Percentiles rank a stretch among this genome's conserved stretches.
These are phyloP conservation scores for Pitta sordida DNA, from an alignment of 2,113 vertebrate genomes.

Conservation along the genomic window DNA sequence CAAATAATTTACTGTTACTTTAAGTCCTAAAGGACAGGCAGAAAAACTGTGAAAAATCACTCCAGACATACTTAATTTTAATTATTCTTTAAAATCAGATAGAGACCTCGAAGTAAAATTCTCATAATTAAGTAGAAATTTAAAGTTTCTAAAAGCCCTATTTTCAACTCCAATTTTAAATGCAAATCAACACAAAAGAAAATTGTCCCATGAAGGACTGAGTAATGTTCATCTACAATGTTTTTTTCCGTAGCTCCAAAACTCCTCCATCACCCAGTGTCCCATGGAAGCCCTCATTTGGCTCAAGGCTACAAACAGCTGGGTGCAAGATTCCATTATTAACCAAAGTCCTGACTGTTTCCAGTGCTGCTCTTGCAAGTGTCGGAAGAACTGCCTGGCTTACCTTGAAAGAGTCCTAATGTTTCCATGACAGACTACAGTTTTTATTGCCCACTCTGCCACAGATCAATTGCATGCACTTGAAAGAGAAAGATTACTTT, in stretches of 20 bases:
- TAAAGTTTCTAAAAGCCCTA: conserved; percentile 83
- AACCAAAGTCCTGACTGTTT: background rate
- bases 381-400: background rate
- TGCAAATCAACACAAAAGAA: conserved; percentile 70
- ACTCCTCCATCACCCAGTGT: background rate
- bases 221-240: background rate
- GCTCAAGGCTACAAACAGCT: background rate
- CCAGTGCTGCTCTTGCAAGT: background rate
- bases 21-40: conserved; percentile 83
- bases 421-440: background rate
- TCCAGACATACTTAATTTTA: conserved; percentile 91
- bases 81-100: conserved; percentile 93
- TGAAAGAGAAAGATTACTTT: background rate
- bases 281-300: background rate
- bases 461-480: background rate
- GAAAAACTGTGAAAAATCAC: conserved; percentile 81
- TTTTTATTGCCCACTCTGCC: background rate
- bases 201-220: conserved; percentile 29
- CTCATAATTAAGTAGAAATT: conserved; percentile 85
- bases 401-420: background rate
- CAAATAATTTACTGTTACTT: conserved; percentile 88
- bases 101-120: conserved; percentile 84
- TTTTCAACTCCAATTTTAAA: conserved; percentile 78
- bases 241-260: background rate
- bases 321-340: background rate